Evolutionary conservation across 37 sponge, comb jelly and placozoan genomes (phyloP).

Genomic region (Cladorhizidae sp.): DNA sequence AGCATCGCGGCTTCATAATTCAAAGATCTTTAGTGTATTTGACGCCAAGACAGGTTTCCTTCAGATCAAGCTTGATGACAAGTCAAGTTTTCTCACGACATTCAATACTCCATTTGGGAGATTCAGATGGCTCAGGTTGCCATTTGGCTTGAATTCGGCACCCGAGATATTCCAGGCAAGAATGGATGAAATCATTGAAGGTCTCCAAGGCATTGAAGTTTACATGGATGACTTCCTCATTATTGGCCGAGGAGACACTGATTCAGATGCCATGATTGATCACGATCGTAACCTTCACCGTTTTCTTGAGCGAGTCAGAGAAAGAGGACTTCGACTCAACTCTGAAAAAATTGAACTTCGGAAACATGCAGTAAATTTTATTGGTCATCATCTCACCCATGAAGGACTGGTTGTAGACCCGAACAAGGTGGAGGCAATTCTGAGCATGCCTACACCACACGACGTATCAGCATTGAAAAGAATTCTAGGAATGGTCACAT

Average conservation of each 20-base stretch:
- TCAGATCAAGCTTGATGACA: constrained; percentile 62
- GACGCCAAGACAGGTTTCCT: constrained; percentile 62
- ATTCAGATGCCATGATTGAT: constrained; percentile 8
- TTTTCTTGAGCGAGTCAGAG: constrained; percentile 29
- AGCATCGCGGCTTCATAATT: constrained; percentile 30
- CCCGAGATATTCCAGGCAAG: no score
- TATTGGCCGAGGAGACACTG: constrained; percentile 39
- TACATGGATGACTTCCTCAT: constrained; percentile 46
- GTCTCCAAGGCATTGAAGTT: constrained; percentile 49
- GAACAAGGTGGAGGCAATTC: constrained; percentile 31
- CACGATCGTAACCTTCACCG: constrained; percentile 17
- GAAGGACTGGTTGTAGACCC: constrained; percentile 20
- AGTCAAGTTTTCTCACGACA: constrained; percentile 59
- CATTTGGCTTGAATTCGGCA: constrained; percentile 56
- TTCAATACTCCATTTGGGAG: constrained; percentile 64
- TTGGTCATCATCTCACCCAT: constrained; percentile 1
- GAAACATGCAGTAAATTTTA: neutral
- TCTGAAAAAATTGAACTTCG: constrained; percentile 20
- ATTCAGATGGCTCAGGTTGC: constrained; percentile 41
- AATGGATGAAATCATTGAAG: constrained; percentile 50
- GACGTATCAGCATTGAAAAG: constrained; percentile 37
- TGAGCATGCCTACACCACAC: constrained; percentile 57
- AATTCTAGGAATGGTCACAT: constrained; percentile 40
- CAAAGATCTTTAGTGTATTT: constrained; percentile 57
- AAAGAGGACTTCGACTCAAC: constrained; percentile 27